Evolutionary conservation across 2,797 vertebrate genomes (phyloP).

Genomic region (Poeciliopsis turneri): DNA sequence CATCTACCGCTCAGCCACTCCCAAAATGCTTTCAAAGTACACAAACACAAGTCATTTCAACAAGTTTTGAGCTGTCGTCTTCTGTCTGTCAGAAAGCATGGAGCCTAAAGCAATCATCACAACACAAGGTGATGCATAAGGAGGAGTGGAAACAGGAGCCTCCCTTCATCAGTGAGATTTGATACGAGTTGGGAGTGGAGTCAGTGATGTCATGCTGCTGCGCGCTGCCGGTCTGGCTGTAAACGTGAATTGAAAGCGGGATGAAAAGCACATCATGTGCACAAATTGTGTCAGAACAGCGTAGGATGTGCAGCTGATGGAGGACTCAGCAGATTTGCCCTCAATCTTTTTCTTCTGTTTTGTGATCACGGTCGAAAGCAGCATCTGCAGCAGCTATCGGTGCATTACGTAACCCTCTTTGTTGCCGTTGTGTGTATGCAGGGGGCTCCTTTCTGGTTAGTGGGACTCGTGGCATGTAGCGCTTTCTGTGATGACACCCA

Average conservation of each 20-base stretch:
- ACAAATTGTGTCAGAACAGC: slow-evolving; percentile 39
- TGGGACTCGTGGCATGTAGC: slow-evolving; percentile 64
- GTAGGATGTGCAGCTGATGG: slow-evolving; percentile 15
- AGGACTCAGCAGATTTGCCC: slow-evolving; percentile 7
- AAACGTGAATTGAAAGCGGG: slow-evolving; percentile 44
- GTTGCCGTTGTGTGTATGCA: slow-evolving; percentile 62
- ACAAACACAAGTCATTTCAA: neutral
- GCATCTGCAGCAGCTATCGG: slow-evolving; percentile 62
- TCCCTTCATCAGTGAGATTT: slow-evolving; percentile 56
- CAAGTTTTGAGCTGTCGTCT: neutral
- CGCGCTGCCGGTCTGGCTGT: slow-evolving; percentile 41
- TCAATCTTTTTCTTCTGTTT: slow-evolving; percentile 32
- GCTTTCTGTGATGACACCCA: slow-evolving; percentile 69
- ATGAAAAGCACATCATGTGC: slow-evolving; percentile 56
- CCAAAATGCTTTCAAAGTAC: neutral
- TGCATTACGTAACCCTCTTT: slow-evolving; percentile 74
- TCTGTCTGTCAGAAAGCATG: neutral
- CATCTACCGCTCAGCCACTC: neutral
- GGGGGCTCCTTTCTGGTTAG: slow-evolving; percentile 60
- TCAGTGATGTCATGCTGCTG: slow-evolving; percentile 70
- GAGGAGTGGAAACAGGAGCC: slow-evolving; percentile 45
- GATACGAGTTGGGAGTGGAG: slow-evolving; percentile 43
- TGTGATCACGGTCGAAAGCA: slow-evolving; percentile 48
- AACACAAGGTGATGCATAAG: neutral
- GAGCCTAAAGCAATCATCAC: neutral